Evolutionary conservation across 30 jellyfish, hydroid and myxozoan genomes (phyloP), one percentile per base, ranked within the genome.

Genomic region (Cassiopea xamachana): DNA sequence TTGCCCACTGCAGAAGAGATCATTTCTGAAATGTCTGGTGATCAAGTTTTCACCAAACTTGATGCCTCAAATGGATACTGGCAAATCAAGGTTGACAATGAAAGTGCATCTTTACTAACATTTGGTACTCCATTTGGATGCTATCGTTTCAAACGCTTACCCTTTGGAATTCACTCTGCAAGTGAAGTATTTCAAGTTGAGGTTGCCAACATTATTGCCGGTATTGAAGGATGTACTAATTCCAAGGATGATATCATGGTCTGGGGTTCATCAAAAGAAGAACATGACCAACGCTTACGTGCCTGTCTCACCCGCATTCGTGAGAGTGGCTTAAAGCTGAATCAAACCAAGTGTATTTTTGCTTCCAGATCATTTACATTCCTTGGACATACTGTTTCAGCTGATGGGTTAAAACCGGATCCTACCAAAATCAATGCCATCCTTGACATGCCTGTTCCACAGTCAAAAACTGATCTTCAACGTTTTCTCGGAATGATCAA

Each of bases 351-450:
- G 72, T 27, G 75, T 19, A 55, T 19, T 17, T 61, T 80, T 9
- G 76, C 89, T 60, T 72, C 61, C 58, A 60, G 82, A 64, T 92
- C 82, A 67, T 60, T 89, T 27, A 70, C 74, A 48, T 89, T 45
- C 82, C 48, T 81, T 16, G 96, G 96, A 43, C 96, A 89, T 67
- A 68, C 58, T 75, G 80, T 81, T 59, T 46, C 61, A 14, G 73
- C 70, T 2, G 88, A 89, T 48, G 96, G 96, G 51, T 70, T 89
- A 43, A 49, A 62, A 14, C 93, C 92, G 9, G 92, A 89, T 62
- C 96, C 92, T 48, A n/a, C 48, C 82, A 81, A 81, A 81, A 83
- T 87, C 64, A 77, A 46, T 19, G 93, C 73, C 45, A 60, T 85
- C 61, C 55, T 49, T 58, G 59, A 85, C 16, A 70, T 72, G 80